A percentile compares a stretch with the other conserved stretches of the same genome.
Conservation (phyloP, 1,140 invertebrate genomes). For the Telenomus remus region DNA sequence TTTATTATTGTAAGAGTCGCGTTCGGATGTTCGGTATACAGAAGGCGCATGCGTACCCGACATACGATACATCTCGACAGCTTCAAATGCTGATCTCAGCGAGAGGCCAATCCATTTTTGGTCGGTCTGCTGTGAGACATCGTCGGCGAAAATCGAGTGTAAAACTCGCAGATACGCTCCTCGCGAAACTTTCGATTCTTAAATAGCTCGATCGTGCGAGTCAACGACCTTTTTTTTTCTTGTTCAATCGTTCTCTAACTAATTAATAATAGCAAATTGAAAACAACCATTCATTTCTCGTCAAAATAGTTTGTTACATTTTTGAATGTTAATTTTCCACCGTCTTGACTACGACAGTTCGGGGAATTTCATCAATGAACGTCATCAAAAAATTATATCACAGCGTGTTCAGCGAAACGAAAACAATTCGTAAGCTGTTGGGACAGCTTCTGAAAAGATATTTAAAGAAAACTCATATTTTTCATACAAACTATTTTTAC, state of each 20-base stretch:
- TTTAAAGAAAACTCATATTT: no score
- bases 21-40: conserved; percentile 34
- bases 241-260: no score
- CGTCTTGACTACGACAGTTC: no score
- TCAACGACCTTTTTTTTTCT: not conserved
- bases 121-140: conserved; percentile 48
- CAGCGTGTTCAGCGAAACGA: no score
- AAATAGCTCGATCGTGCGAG: not conserved
- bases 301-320: no score
- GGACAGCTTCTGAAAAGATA: no score
- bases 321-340: not conserved
- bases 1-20: conserved; percentile 50
- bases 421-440: no score
- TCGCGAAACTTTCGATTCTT: not conserved
- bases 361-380: no score
- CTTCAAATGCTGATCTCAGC: conserved; percentile 56
- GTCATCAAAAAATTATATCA: no score
- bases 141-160: conserved; percentile 51
- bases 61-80: conserved; percentile 54
- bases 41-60: conserved; percentile 47
- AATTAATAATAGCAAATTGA: no score
- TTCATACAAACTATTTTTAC: no score
- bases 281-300: no score
- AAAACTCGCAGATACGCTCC: conserved; percentile 24
- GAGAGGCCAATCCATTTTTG: conserved; percentile 56